phyloP scores from a whole-genome alignment of 2,888 invertebrate species.

The Listrodromus nycthemerus region DNA sequence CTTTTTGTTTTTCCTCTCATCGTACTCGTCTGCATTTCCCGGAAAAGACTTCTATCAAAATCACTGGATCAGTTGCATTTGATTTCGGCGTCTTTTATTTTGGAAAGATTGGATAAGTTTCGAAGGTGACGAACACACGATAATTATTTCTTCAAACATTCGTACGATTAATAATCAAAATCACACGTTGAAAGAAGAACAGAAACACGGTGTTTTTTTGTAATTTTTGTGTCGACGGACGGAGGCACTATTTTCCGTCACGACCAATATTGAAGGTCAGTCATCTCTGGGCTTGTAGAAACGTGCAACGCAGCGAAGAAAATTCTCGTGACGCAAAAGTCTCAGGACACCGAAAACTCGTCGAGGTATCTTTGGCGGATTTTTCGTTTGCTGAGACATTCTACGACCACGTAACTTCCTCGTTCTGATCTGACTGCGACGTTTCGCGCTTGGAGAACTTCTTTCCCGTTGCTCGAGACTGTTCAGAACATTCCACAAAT shows the following conservation, averaged over 20 bases:
- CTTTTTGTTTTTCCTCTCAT: constrained; percentile 66
- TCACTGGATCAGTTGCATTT: constrained; percentile 84
- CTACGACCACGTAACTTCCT: constrained; percentile 42
- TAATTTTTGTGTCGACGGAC: constrained; percentile 15
- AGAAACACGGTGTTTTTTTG: constrained; percentile 27
- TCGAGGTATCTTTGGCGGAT: constrained; percentile 67
- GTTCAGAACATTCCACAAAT: constrained; percentile 47
- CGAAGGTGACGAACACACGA: constrained; percentile 78
- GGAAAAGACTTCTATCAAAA: constrained; percentile 83
- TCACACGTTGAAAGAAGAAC: constrained; percentile 33
- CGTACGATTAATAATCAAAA: constrained; percentile 43
- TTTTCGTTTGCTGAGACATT: constrained; percentile 39
- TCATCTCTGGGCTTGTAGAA: constrained; percentile 61
- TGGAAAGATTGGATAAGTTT: constrained; percentile 83
- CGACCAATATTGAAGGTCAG: constrained; percentile 25
- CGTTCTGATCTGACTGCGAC: constrained; percentile 8
- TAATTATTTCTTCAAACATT: constrained; percentile 55
- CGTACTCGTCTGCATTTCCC: constrained; percentile 64
- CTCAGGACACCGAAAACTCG: constrained; percentile 66
- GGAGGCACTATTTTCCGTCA: constrained; percentile 10
- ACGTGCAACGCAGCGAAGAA: constrained; percentile 67
- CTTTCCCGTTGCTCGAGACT: constrained; percentile 27
- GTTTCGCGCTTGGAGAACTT: constrained; percentile 1
- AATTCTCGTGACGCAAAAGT: constrained; percentile 68
- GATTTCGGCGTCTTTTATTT: constrained; percentile 84